phyloP scores from a whole-genome alignment of 2,113 vertebrate species.

The Furnarius figulus region DNA sequence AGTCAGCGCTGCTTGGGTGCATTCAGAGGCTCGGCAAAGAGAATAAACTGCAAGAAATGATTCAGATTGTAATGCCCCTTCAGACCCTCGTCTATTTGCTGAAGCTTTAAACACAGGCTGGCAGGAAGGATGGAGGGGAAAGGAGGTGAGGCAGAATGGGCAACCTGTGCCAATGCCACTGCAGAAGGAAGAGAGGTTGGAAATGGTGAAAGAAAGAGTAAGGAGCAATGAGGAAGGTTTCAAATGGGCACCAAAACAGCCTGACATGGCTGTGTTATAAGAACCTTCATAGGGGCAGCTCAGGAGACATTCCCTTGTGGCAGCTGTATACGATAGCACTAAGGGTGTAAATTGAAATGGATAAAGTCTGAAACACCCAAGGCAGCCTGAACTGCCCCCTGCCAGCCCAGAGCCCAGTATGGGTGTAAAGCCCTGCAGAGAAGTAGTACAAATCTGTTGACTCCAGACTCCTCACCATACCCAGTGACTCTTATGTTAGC shows the following conservation, averaged over 20 bases:
- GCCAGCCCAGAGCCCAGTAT: neutral
- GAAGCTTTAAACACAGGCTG: neutral
- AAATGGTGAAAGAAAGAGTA: neutral
- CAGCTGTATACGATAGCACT: neutral
- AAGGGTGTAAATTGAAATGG: neutral
- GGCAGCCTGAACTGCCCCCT: neutral
- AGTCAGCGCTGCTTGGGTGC: neutral
- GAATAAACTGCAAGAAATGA: neutral
- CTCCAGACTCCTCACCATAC: neutral
- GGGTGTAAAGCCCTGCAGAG: neutral
- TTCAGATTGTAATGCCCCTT: neutral
- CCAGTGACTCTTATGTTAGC: neutral
- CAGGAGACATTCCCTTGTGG: neutral
- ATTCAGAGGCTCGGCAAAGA: neutral
- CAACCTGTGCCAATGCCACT: neutral
- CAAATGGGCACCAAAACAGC: neutral
- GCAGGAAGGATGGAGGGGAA: neutral
- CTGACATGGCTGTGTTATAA: neutral
- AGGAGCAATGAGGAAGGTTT: neutral
- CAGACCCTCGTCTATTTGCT: neutral
- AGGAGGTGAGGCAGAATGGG: neutral
- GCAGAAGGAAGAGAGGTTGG: neutral
- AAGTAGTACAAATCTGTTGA: accelerated
- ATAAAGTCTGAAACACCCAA: neutral
- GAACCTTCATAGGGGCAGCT: neutral